Base-by-base conservation (phyloP, 2,113 vertebrate species). In the Motacilla alba region DNA sequence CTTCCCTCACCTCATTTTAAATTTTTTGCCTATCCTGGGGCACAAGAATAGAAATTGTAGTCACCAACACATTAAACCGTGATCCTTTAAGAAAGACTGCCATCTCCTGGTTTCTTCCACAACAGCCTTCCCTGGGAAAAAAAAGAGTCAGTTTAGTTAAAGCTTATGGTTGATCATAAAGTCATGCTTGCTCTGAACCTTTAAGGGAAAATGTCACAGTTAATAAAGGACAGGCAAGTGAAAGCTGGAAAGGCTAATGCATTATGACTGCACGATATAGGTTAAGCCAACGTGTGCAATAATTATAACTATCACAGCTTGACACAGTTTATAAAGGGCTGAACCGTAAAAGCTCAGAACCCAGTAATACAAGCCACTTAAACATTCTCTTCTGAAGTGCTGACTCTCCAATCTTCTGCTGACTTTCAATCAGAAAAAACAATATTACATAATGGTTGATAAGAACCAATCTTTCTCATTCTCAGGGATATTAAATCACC, bases 41-140 rank as follows among this genome's bases (percentile, higher is more conserved):
- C n/a, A 68, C 56, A 72, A 23, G 47, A 53, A 62, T 16, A 67
- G 55, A 74, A 92, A 53, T 6, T 28, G 33, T 44, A 49, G 58
- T 28, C 10, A 17, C 4, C 5, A 62, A 35, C 13, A 18, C 30
- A 49, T 14, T 85, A 64, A 37, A 56, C 22, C 9, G 7, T 46
- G 55, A 83, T 97, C 50, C 58, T 24, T 97, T 98, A 93, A 94
- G 94, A 97, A 97, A 98, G 89, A 97, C 70, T 96, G 97, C 98
- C 98, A 98, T 89, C 98, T 98, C 83, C 94, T 91, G 98, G 64
- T 31, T 78, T 66, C 44, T 50, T 50, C 33, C 28, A 77, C 41
- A 91, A 52, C 33, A 46, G 6, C 3, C 23, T 67, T 69, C 44
- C 20, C 26, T 1, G 5, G 66, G 31, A 52, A 77, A 63, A 77